These are phyloP conservation scores for Spodoptera littoralis DNA, from an alignment of 2,888 invertebrate species.

Conservation along the genomic window DNA sequence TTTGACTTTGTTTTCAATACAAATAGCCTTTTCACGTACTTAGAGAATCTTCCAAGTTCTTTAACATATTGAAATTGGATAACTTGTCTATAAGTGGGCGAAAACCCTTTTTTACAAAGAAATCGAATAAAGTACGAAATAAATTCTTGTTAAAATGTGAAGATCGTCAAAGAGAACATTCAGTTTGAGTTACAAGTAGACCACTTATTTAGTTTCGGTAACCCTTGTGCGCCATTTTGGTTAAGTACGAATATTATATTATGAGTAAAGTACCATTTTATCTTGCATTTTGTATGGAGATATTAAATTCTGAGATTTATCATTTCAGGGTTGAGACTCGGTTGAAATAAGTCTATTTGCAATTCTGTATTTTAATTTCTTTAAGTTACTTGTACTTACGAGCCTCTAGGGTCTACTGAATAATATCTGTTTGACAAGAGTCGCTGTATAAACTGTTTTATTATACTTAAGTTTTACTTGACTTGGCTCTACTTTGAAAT, in stretches of 20 bases:
- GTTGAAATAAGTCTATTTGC: conserved; percentile 37
- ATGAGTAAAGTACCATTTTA: conserved; percentile 1
- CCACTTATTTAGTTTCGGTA: conserved; percentile 38
- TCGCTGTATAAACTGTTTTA: conserved; percentile 12
- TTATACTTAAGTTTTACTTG: conserved; percentile 16
- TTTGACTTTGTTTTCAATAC: conserved; percentile 20
- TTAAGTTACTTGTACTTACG: conserved; percentile 19
- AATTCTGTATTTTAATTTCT: conserved; percentile 45
- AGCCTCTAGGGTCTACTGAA: conserved; percentile 16
- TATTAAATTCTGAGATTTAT: conserved; percentile 43
- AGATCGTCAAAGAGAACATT: conserved; percentile 41
- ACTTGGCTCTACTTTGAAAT: background rate
- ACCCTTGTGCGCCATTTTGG: conserved; percentile 28
- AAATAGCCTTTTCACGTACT: conserved; percentile 9
- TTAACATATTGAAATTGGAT: conserved; percentile 47
- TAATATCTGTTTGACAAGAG: conserved; percentile 41
- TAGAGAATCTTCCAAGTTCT: conserved; percentile 20
- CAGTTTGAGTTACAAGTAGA: conserved; percentile 29
- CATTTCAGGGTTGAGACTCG: conserved; percentile 6
- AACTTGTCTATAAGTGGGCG: conserved; percentile 41
- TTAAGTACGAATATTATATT: conserved; percentile 5
- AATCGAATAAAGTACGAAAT: conserved; percentile 41
- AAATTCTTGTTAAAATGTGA: conserved; percentile 30
- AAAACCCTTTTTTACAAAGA: conserved; percentile 46
- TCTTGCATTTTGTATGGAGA: conserved; percentile 42